Base-by-base conservation (phyloP, 64 coral and sea anemone genomes). In the Stichodactyla mertensii region DNA sequence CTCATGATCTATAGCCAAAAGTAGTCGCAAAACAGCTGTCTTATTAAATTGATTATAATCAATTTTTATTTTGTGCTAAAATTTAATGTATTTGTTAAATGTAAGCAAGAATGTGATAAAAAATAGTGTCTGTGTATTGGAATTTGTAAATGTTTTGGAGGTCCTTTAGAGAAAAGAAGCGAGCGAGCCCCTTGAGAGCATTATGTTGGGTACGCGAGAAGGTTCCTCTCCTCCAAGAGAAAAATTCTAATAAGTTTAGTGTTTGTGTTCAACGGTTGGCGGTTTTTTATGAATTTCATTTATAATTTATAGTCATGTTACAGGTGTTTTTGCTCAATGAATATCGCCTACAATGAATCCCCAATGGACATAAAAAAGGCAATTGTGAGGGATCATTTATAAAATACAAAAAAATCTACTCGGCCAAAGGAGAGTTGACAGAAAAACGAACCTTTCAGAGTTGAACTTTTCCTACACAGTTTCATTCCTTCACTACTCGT, bases 231-330 rank as follows among this genome's bases (percentile, higher is more conserved):
- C 78, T 81, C 53, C 52, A 74, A 81, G 78, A 13, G 78, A 81
- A 81, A 81, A 81, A 81, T 81, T 81, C 36, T 81, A 81, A 53
- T 81, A 4, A 74, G 69, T 80, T 55, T 22, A 54, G 19, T 53
- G 14, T 81, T 81, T 16, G 51, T 9, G 10, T 52, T 55, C 15
- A 87, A 91, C 85, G 53, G 90, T 91, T 91, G 90, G 90, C 90
- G 90, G 84, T 91, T 69, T 83, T 91, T 91, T 87, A 86, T 85
- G 84, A 91, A 91, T 61, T 87, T 87, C 90, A 91, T 91, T 87
- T 91, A 91, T 91, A 57, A 91, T 91, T 91, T 87, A 91, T 54
- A 71, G 26, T 24, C 36, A 13, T 22, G 36, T 71, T 52, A 51
- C 90, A 91, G 90, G 86, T 91, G 90, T 87, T 83, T 79, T 91